These are phyloP conservation scores for Talpa occidentalis DNA, from an alignment of 2,113 vertebrate genomes.

Conservation along the genomic window DNA sequence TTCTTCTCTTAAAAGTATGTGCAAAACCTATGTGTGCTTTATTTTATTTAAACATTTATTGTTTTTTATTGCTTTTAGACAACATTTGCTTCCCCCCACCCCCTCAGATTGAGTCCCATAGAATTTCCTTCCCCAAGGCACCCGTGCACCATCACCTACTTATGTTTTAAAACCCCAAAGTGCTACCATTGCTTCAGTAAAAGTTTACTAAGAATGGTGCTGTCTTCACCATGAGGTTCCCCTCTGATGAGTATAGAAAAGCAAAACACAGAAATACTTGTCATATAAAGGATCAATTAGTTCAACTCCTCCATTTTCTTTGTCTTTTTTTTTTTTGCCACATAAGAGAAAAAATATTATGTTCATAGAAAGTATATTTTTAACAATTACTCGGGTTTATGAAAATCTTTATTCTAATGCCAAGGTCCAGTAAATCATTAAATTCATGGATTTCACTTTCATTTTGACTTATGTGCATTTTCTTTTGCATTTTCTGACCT, in stretches of 20 bases:
- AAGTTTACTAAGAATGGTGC: neutral
- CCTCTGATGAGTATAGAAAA: neutral
- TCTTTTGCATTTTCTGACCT: neutral
- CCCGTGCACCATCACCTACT: too few species aligned
- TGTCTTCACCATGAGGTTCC: neutral
- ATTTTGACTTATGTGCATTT: neutral
- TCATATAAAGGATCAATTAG: neutral
- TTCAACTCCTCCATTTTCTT: neutral
- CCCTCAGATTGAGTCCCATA: too few species aligned
- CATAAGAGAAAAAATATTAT: constrained; percentile 19
- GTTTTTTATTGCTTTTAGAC: too few species aligned
- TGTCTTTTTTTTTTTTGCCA: neutral
- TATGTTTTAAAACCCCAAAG: neutral
- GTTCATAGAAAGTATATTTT: neutral
- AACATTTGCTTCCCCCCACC: too few species aligned
- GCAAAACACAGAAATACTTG: neutral
- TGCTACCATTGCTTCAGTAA: too few species aligned
- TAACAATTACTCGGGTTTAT: constrained; percentile 3
- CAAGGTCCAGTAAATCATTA: neutral
- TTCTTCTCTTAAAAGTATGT: neutral
- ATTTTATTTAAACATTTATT: too few species aligned
- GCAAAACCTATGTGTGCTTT: too few species aligned
- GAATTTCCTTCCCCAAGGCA: too few species aligned
- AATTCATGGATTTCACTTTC: neutral
- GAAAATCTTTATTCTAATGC: neutral